A percentile compares a stretch with the other conserved stretches of the same genome.
These are phyloP conservation scores for Eleutherodactylus coqui DNA, from an alignment of 2,797 vertebrate species.

Conservation along the genomic window DNA sequence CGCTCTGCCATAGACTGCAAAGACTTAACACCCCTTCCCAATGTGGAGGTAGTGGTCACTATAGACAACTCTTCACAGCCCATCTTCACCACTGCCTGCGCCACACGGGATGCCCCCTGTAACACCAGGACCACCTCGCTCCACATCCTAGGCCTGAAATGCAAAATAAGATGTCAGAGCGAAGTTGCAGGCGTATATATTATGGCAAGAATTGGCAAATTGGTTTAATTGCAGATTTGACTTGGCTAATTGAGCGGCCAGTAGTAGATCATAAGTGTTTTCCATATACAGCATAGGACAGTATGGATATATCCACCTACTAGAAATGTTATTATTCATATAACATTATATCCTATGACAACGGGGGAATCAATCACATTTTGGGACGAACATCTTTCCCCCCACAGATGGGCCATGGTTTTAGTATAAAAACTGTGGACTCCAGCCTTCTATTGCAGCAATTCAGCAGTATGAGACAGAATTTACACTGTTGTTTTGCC, in stretches of 20 bases:
- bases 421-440: too few species aligned
- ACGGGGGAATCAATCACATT: too few species aligned
- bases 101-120: conserved; percentile 79
- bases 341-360: too few species aligned
- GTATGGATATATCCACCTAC: not conserved
- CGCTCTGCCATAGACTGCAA: conserved; percentile 73
- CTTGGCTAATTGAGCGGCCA: not conserved
- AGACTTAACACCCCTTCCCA: conserved; percentile 73
- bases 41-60: conserved; percentile 74
- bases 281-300: too few species aligned
- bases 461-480: too few species aligned
- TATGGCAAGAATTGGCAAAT: not conserved
- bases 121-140: conserved; percentile 78
- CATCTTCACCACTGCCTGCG: conserved; percentile 72
- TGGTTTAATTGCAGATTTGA: not conserved
- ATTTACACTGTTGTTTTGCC: too few species aligned
- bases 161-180: not conserved
- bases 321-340: too few species aligned
- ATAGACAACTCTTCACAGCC: conserved; percentile 79
- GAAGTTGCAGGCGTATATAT: not conserved
- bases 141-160: conserved; percentile 66
- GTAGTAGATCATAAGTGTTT: too few species aligned
- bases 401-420: too few species aligned
- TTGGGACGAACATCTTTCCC: too few species aligned
- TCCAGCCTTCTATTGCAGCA: too few species aligned